Evolutionary conservation across 2,797 vertebrate genomes (phyloP), one percentile per base, ranked within the genome.

Genomic region (Limnodromus scolopaceus): DNA sequence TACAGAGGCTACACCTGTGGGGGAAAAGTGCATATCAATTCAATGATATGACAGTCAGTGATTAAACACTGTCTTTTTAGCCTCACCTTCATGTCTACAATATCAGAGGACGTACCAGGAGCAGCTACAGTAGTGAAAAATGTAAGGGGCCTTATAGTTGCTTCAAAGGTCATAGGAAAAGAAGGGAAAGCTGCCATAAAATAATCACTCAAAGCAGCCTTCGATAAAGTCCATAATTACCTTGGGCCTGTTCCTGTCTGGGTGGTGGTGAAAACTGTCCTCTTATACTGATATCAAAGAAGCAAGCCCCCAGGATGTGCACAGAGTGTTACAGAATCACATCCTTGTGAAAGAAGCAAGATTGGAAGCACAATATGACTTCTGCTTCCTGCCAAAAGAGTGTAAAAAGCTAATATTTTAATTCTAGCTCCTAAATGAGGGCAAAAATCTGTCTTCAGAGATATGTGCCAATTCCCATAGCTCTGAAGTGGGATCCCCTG

Each of bases 381-480:
- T n/a, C 64, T 87, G 13, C 61, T 89, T 95, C 69, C 65, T 89
- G 38, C 38, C 69, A 83, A 66, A 87, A 76, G 32, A 65, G 10
- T 15, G 17, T 49, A 85, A 86, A 83, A 89, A 51, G 2, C 34
- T 80, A 60, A 38, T 76, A 65, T 61, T 87, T 92, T 75, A 77
- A 69, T 63, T 87, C 6, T 39, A 92, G 58, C 45, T 95, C 16
- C 23, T 89, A 76, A 51, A 58, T 75, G 53, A 92, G 34, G 80
- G 48, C 53, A 91, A 86, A 95, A 89, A 70, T 94, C 72, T 88
- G 46, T 74, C 83, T 91, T 89, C 46, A 53, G 72, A 94, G 49
- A 51, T 27, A 16, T 9, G 15, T 92, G 78, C 64, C 84, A 91
- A 51, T 34, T 84, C 20, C 34, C 36, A 11, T 74, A 92, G 63